A percentile compares a stretch with the other conserved stretches of the same genome.
These are phyloP conservation scores for Melozone crissalis DNA, from an alignment of 2,113 vertebrate genomes.

Conservation along the genomic window DNA sequence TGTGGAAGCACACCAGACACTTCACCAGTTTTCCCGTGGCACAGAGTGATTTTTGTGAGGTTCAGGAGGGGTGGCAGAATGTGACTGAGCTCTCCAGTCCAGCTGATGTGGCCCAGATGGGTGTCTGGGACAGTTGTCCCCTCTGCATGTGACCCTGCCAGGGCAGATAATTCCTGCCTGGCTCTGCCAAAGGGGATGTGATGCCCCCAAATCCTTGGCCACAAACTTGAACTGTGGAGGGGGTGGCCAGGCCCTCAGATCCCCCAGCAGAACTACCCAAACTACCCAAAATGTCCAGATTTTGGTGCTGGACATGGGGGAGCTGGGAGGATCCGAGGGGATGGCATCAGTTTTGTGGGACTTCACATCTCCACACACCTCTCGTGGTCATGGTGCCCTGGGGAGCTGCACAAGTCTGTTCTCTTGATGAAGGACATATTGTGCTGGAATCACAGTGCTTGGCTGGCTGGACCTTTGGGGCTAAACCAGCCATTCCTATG, in stretches of 20 bases:
- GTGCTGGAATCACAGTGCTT: background rate
- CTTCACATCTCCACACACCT: background rate
- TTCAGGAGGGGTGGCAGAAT: background rate
- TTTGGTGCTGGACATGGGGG: accelerated
- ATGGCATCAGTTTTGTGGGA: background rate
- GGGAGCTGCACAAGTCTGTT: background rate
- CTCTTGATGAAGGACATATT: background rate
- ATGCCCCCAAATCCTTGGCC: background rate
- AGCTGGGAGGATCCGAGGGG: background rate
- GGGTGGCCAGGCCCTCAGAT: background rate
- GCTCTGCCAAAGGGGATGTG: background rate
- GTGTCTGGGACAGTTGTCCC: background rate
- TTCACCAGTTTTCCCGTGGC: background rate
- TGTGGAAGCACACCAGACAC: background rate
- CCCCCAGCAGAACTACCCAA: background rate
- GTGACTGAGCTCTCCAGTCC: background rate
- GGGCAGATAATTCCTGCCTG: background rate
- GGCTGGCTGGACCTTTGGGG: background rate
- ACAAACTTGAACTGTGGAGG: background rate
- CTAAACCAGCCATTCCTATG: background rate
- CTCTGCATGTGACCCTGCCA: background rate
- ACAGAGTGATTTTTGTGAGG: background rate
- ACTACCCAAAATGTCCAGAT: background rate
- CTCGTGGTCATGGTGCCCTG: background rate
- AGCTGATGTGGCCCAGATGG: accelerated